A percentile compares a stretch with the other conserved stretches of the same genome.
These are phyloP conservation scores for Caiman crocodilus DNA, from an alignment of 2,797 vertebrate species.

Conservation along the genomic window DNA sequence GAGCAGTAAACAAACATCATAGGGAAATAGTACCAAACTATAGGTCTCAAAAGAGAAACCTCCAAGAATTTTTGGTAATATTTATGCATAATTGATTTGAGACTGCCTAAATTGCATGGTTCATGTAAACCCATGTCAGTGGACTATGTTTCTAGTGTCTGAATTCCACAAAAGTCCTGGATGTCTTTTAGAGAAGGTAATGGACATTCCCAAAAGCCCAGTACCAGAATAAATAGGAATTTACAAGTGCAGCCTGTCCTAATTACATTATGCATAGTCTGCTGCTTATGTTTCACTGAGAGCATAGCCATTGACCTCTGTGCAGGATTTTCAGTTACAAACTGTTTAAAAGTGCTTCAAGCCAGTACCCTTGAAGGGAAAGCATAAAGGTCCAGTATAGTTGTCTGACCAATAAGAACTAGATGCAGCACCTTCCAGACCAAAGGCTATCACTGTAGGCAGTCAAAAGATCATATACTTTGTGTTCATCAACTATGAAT, in stretches of 20 bases:
- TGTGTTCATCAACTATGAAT: slow-evolving; percentile 49
- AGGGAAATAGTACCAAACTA: neutral
- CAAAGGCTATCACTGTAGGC: slow-evolving; percentile 50
- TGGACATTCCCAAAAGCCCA: neutral
- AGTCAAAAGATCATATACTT: slow-evolving; percentile 50
- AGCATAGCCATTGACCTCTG: slow-evolving; percentile 63
- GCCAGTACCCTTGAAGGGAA: neutral
- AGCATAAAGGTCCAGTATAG: slow-evolving; percentile 39
- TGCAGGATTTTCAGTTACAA: slow-evolving; percentile 65
- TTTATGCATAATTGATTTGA: slow-evolving; percentile 25
- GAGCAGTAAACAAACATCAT: neutral
- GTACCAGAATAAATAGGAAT: slow-evolving; percentile 25
- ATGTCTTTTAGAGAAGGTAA: neutral
- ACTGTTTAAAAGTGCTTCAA: slow-evolving; percentile 43
- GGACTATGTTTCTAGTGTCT: neutral
- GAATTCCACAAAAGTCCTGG: neutral
- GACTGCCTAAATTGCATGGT: slow-evolving; percentile 12
- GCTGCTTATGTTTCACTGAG: neutral
- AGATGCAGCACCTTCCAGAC: slow-evolving; percentile 41
- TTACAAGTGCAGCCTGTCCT: slow-evolving; percentile 16
- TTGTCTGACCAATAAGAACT: slow-evolving; percentile 31
- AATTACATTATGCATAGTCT: slow-evolving; percentile 52
- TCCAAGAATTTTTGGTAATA: neutral
- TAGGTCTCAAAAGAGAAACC: neutral
- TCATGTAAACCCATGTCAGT: neutral